Percentiles rank a stretch among this genome's conserved stretches.
phyloP scores from a whole-genome alignment of 2,888 invertebrate species.

The Capitulum mitella region DNA sequence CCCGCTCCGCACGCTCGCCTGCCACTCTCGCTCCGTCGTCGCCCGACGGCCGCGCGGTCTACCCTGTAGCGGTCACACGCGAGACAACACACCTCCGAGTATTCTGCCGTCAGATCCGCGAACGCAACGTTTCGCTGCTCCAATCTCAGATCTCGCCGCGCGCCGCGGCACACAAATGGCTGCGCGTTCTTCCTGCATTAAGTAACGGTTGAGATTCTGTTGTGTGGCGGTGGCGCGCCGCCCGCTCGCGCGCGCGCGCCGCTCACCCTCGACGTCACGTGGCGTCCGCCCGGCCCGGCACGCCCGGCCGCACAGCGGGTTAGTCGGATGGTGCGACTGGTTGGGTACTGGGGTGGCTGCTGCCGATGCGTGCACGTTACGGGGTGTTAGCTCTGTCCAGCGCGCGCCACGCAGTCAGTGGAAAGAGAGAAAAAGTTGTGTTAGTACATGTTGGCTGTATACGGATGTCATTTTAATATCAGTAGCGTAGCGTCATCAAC shows the following conservation, averaged over 20 bases:
- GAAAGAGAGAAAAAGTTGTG: slow-evolving; percentile 5
- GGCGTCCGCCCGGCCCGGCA: not conserved
- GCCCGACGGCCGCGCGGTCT: not conserved
- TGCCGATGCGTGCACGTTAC: slow-evolving; percentile 15
- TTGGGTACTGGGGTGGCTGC: not conserved
- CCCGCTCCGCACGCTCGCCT: not conserved
- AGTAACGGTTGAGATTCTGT: not conserved
- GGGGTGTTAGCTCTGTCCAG: slow-evolving; percentile 10
- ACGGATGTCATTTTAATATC: not conserved
- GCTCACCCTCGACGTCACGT: not conserved
- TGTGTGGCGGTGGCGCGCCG: not conserved
- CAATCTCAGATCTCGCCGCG: not conserved
- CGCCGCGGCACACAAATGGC: not conserved
- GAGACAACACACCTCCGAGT: not conserved
- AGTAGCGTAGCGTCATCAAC: not conserved
- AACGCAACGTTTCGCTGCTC: not conserved
- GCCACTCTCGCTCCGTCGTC: not conserved
- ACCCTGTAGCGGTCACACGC: not conserved
- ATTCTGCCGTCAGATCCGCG: not conserved
- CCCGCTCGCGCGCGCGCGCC: not conserved
- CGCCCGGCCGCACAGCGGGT: not conserved
- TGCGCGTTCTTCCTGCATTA: not conserved
- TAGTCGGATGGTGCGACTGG: not conserved
- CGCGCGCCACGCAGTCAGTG: not conserved
- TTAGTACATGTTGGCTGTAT: slow-evolving; percentile 17